phyloP scores from a whole-genome alignment of 1,140 invertebrate genomes.

The Philaenus spumarius region DNA sequence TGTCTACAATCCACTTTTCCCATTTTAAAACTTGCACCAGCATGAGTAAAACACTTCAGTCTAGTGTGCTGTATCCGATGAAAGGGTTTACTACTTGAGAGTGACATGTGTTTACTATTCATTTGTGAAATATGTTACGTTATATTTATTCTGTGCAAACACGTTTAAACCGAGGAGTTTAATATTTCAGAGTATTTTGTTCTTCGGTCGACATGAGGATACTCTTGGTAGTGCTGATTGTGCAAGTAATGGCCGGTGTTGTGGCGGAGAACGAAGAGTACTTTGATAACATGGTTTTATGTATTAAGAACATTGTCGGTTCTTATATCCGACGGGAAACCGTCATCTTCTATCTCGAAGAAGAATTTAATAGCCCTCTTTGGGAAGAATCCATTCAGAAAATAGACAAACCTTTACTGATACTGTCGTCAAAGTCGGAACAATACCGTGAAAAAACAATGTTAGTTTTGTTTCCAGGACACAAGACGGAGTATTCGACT shows the following conservation, averaged over 20 bases:
- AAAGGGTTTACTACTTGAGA: neutral
- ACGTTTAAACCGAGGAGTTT: too few species aligned
- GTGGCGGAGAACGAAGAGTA: neutral
- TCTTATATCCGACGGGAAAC: neutral
- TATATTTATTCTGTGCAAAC: too few species aligned
- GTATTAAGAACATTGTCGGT: neutral
- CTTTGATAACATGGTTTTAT: neutral
- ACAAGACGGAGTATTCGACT: neutral
- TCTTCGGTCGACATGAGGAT: neutral
- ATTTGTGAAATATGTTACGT: neutral
- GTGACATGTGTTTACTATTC: neutral
- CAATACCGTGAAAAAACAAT: neutral
- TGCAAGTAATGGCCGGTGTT: neutral
- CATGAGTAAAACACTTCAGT: too few species aligned
- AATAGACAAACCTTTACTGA: constrained; percentile 1
- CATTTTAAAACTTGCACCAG: too few species aligned
- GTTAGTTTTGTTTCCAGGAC: neutral
- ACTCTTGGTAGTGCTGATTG: neutral
- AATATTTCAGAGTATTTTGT: too few species aligned
- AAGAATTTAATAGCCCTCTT: neutral
- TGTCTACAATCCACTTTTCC: too few species aligned
- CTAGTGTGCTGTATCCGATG: too few species aligned
- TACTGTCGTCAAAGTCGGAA: neutral
- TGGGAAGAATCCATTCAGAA: neutral
- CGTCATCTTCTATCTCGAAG: neutral